Evolutionary conservation across 1,140 invertebrate species (phyloP), one percentile per base, ranked within the genome.

Genomic region (Tenebrio molitor): DNA sequence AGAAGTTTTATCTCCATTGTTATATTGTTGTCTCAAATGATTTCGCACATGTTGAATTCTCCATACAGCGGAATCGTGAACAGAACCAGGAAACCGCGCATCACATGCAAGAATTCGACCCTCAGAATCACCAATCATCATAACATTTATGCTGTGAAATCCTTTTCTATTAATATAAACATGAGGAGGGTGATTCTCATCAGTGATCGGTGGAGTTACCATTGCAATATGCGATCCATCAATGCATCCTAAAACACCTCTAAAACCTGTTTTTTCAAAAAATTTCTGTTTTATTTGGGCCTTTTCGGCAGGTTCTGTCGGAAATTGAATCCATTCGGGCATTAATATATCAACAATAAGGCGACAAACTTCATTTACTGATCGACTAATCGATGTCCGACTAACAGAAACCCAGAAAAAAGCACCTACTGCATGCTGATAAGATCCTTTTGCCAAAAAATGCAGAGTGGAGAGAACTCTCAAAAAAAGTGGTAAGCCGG

Each of bases 161-260:
- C 63, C 29, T 7, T 39, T 66, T 39, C 63, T 14, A 39, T 66
- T 41, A 8, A 66, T 66, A 39, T 63, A 63, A 6, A 63, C 16
- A 25, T 33, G 33, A 29, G 58, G 58, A 41, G 6, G 6, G n/a
- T 41, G 36, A 33, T 33, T 33, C 29, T 33, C 29, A 33, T 33
- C 29, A 33, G 29, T 33, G 29, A 33, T 10, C 3, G 2, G 7
- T 14, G 36, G 36, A 6, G 6, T 41, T 8, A 41, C 36, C 3
- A 41, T 41, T 7, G 36, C 36, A 10, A 41, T 41, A 12, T 41
- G 36, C 7, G 36, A 10, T 41, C 36, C 36, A 5, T 41, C 36
- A 7, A 41, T 14, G 36, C 6, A 7, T 12, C 36, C n/a, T 12
- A 41, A 41, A 33, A 33, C 29, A 33, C 29, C 0, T 0, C 29